Evolutionary conservation across 2,888 invertebrate genomes (phyloP).

Genomic region (Cybosia mesomella): DNA sequence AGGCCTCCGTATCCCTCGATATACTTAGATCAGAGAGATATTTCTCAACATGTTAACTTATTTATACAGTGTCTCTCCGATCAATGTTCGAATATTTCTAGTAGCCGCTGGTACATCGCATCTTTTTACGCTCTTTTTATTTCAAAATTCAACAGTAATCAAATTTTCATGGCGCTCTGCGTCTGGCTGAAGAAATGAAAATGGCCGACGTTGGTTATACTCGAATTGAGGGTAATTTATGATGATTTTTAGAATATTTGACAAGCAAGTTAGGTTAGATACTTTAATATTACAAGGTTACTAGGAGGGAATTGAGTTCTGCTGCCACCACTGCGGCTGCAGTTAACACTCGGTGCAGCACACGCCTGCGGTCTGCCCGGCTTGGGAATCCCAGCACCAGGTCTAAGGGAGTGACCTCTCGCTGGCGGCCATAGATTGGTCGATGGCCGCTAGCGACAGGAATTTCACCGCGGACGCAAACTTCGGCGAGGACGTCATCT

Average conservation of each 20-base stretch:
- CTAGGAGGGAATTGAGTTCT: too few relatives aligned
- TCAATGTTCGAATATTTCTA: conserved; percentile 1
- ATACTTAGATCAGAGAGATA: conserved; percentile 1
- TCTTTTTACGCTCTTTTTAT: background rate
- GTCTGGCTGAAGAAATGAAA: conserved; percentile 12
- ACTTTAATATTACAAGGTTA: too few relatives aligned
- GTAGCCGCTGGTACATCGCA: background rate
- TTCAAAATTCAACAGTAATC: conserved; percentile 1
- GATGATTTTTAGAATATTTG: background rate
- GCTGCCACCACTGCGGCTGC: too few relatives aligned
- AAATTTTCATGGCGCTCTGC: conserved; percentile 1
- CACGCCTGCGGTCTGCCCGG: too few relatives aligned
- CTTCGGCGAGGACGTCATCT: too few relatives aligned
- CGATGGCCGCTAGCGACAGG: too few relatives aligned
- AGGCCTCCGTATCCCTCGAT: conserved; percentile 19
- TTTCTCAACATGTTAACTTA: background rate
- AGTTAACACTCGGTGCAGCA: too few relatives aligned
- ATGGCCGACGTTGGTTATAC: background rate
- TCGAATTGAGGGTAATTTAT: conserved; percentile 3
- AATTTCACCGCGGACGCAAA: too few relatives aligned
- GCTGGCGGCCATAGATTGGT: too few relatives aligned
- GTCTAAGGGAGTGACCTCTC: too few relatives aligned
- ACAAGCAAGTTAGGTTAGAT: background rate
- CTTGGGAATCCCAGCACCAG: too few relatives aligned
- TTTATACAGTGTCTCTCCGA: background rate